These are phyloP conservation scores for Danio jaintianensis DNA, from an alignment of 2,797 vertebrate genomes.

Conservation along the genomic window DNA sequence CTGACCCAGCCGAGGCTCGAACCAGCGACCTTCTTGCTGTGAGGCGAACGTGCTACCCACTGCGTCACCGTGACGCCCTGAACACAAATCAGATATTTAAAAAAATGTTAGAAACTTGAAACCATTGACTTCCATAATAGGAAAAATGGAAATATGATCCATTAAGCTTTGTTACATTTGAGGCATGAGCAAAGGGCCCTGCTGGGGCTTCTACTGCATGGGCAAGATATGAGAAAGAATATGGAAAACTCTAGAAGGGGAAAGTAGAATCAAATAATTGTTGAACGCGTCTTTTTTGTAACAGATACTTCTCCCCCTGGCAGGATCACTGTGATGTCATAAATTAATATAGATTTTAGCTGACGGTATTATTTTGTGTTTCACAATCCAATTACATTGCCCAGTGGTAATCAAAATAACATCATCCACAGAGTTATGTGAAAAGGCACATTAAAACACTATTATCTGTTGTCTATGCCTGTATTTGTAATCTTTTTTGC, in stretches of 20 bases:
- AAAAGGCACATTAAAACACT: background rate
- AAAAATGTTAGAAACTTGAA: too few relatives aligned
- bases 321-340: too few relatives aligned
- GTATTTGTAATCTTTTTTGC: background rate
- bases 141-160: background rate
- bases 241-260: too few relatives aligned
- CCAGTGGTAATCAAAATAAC: too few relatives aligned
- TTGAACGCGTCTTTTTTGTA: background rate
- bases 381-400: background rate
- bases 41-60: too few relatives aligned
- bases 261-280: background rate
- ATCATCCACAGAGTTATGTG: background rate
- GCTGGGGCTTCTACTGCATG: too few relatives aligned
- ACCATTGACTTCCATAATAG: too few relatives aligned
- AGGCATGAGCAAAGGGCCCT: background rate
- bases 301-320: too few relatives aligned
- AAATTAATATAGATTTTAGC: background rate
- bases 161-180: background rate
- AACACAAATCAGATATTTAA: too few relatives aligned
- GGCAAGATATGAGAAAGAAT: background rate
- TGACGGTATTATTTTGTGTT: background rate
- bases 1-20: too few relatives aligned
- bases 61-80: too few relatives aligned
- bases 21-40: too few relatives aligned
- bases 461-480: background rate